Conservation (phyloP, 2,888 invertebrate genomes). For the Polylopha cassiicola region DNA sequence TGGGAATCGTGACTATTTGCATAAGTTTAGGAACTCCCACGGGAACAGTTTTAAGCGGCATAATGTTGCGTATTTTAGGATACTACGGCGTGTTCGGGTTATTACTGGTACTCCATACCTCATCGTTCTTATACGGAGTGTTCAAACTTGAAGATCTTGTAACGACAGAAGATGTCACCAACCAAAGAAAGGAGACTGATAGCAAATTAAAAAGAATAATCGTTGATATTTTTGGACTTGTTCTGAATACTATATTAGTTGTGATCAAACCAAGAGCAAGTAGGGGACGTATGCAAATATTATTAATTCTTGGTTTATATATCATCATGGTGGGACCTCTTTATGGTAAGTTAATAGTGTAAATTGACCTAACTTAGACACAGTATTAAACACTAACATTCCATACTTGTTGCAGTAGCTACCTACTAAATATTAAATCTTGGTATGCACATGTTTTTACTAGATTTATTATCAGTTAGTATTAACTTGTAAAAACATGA, state of each 20-base stretch:
- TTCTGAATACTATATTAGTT: constrained; percentile 62
- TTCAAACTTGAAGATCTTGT: constrained; percentile 59
- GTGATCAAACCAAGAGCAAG: constrained; percentile 49
- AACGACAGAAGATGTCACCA: constrained; percentile 26
- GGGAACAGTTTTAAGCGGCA: constrained; percentile 73
- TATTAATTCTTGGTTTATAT: constrained; percentile 57
- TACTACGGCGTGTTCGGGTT: constrained; percentile 69
- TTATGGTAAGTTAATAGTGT: constrained; percentile 55
- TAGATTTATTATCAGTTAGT: no score
- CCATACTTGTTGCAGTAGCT: no score
- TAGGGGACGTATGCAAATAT: constrained; percentile 54
- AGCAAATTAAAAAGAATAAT: constrained; percentile 37
- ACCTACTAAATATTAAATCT: no score
- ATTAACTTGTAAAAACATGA: no score
- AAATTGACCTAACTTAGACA: background rate
- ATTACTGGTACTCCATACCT: constrained; percentile 46
- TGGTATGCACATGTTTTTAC: no score
- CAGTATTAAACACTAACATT: no score
- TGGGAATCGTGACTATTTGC: constrained; percentile 78
- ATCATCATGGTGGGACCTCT: constrained; percentile 69
- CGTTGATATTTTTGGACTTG: constrained; percentile 51
- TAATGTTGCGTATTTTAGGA: constrained; percentile 59
- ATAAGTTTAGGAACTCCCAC: constrained; percentile 70
- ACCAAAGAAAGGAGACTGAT: constrained; percentile 28
- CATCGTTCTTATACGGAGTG: constrained; percentile 58